These are phyloP conservation scores for Lasiurus cinereus DNA, from an alignment of 2,113 vertebrate genomes.

Conservation along the genomic window DNA sequence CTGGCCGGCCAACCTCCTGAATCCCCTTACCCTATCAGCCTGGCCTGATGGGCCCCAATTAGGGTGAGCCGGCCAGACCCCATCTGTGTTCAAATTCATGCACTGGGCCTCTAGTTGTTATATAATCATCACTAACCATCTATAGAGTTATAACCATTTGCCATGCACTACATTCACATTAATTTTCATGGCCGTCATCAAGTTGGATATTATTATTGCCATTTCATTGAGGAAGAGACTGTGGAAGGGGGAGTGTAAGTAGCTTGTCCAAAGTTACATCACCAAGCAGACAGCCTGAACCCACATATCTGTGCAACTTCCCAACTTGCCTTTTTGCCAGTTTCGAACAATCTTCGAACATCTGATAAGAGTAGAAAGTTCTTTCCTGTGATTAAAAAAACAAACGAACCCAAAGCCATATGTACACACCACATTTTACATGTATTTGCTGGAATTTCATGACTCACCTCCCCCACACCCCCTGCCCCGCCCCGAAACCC, in stretches of 20 bases:
- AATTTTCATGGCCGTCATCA: not conserved
- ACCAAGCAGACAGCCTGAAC: not conserved
- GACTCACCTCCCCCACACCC: not conserved
- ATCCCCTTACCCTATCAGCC: too few relatives aligned
- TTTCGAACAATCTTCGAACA: constrained; percentile 34
- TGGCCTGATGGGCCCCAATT: too few relatives aligned
- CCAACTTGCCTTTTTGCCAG: not conserved
- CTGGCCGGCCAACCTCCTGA: too few relatives aligned
- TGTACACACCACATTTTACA: not conserved
- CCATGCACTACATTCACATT: not conserved
- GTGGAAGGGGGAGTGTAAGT: not conserved
- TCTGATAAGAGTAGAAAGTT: not conserved
- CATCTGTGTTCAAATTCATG: too few relatives aligned
- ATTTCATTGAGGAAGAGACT: not conserved
- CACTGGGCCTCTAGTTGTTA: too few relatives aligned
- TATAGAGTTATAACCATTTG: not conserved
- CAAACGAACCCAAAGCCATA: not conserved
- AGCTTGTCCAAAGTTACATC: not conserved
- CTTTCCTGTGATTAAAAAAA: not conserved
- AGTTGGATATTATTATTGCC: too few relatives aligned
- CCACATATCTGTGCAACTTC: not conserved
- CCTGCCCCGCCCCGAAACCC: not conserved
- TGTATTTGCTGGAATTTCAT: not conserved
- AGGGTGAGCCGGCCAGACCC: too few relatives aligned
- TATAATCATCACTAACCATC: not conserved